Conservation (phyloP, 2,113 vertebrate genomes). For the Poecile atricapillus region DNA sequence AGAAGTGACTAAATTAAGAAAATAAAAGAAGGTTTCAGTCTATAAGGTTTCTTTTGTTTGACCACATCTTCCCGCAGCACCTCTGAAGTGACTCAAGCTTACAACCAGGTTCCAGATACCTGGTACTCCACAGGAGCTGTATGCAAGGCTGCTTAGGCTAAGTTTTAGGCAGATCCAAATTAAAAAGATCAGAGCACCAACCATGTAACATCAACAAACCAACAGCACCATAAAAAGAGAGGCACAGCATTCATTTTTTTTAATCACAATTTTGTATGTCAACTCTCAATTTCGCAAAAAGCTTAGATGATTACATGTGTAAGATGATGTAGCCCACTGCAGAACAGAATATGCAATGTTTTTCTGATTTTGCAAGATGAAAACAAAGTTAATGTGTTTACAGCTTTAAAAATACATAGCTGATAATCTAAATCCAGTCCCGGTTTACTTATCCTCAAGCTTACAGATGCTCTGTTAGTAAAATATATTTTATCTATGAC, state of each 20-base stretch:
- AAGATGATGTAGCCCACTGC: not conserved
- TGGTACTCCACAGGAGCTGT: not conserved
- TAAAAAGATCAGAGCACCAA: not conserved
- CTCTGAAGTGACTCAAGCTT: not conserved
- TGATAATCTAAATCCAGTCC: not conserved
- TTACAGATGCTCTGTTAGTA: not conserved
- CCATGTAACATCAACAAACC: not conserved
- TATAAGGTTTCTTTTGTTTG: not conserved
- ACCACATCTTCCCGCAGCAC: not conserved
- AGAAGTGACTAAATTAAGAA: not conserved
- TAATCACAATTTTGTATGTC: not conserved
- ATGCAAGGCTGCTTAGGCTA: not conserved
- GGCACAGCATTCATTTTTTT: not conserved
- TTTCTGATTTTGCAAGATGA: not conserved
- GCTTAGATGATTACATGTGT: not conserved
- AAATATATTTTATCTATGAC: not conserved
- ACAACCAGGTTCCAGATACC: not conserved
- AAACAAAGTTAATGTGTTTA: not conserved
- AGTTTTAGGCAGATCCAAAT: not conserved
- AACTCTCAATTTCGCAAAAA: not conserved
- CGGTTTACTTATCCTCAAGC: not conserved
- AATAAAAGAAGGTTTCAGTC: not conserved
- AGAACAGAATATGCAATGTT: not conserved
- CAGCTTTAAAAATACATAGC: not conserved
- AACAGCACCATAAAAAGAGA: not conserved